phyloP scores from a whole-genome alignment of 2,888 invertebrate genomes.

The Tetragonisca angustula region DNA sequence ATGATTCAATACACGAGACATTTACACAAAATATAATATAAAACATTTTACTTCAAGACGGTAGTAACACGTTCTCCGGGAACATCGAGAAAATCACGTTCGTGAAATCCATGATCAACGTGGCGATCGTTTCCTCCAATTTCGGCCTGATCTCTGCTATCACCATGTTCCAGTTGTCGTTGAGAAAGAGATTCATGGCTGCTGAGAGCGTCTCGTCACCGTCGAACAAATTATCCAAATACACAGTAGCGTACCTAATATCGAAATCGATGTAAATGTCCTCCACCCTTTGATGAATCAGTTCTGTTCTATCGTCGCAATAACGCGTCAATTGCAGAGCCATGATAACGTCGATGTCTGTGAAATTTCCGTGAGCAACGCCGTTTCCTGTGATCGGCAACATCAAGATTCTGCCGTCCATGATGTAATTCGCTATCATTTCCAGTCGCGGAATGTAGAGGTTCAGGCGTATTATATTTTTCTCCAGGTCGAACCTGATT shows the following conservation, averaged over 20 bases:
- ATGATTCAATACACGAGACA: not conserved
- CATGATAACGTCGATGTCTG: slow-evolving; percentile 88
- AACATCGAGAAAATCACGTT: slow-evolving; percentile 87
- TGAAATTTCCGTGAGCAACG: slow-evolving; percentile 88
- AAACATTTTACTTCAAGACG: slow-evolving; percentile 27
- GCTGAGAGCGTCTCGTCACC: slow-evolving; percentile 87
- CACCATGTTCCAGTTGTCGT: slow-evolving; percentile 91
- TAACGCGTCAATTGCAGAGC: slow-evolving; percentile 87
- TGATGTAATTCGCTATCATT: slow-evolving; percentile 88
- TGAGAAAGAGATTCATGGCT: slow-evolving; percentile 90
- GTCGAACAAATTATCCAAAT: slow-evolving; percentile 90
- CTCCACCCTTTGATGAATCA: slow-evolving; percentile 86
- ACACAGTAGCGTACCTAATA: slow-evolving; percentile 87
- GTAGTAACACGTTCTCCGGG: slow-evolving; percentile 85
- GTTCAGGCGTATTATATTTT: slow-evolving; percentile 86
- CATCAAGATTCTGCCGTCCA: slow-evolving; percentile 90
- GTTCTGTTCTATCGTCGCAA: slow-evolving; percentile 73
- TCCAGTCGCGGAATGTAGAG: slow-evolving; percentile 88
- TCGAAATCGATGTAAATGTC: slow-evolving; percentile 88
- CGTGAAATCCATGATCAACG: slow-evolving; percentile 86
- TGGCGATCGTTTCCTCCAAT: slow-evolving; percentile 87
- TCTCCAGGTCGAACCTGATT: slow-evolving; percentile 86
- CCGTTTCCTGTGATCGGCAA: slow-evolving; percentile 90
- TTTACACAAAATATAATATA: not conserved
- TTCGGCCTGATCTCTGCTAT: slow-evolving; percentile 89